A percentile compares a stretch with the other conserved stretches of the same genome.
phyloP scores from a whole-genome alignment of 2,113 vertebrate species.

The Marmota monax region DNA sequence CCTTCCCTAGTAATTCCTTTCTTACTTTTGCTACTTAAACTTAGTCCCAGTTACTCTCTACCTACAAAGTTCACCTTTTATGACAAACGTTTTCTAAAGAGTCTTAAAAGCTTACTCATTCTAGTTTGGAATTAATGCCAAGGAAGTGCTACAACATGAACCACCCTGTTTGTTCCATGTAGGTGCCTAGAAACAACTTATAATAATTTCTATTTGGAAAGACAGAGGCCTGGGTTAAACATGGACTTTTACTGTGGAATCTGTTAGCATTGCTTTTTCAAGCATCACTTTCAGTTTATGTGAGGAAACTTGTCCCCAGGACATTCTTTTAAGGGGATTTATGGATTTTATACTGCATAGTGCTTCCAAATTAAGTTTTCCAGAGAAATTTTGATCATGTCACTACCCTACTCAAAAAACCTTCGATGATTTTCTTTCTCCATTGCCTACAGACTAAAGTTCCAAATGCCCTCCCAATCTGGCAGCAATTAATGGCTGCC shows the following conservation, averaged over 20 bases:
- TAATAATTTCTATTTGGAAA: constrained; percentile 63
- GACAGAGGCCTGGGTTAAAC: constrained; percentile 32
- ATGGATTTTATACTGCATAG: constrained; percentile 26
- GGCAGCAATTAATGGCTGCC: background rate
- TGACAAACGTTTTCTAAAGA: constrained; percentile 39
- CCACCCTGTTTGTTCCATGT: constrained; percentile 47
- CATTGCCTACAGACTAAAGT: background rate
- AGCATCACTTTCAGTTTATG: constrained; percentile 60
- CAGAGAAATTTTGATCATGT: constrained; percentile 44
- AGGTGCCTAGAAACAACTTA: constrained; percentile 72
- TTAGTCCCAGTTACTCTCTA: background rate
- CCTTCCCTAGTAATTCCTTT: constrained; percentile 26
- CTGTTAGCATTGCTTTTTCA: constrained; percentile 63
- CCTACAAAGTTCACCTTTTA: background rate
- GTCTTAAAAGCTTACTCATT: constrained; percentile 59
- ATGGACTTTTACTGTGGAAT: constrained; percentile 48
- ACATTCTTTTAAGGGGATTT: constrained; percentile 61
- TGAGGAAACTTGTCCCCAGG: constrained; percentile 48
- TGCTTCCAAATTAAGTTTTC: constrained; percentile 63
- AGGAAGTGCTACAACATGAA: constrained; percentile 48
- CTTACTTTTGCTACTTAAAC: constrained; percentile 59
- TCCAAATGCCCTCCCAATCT: constrained; percentile 14
- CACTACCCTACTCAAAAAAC: constrained; percentile 30
- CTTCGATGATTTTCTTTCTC: constrained; percentile 49
- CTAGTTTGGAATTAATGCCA: constrained; percentile 41